Percentiles rank a stretch among this genome's conserved stretches.
Evolutionary conservation across 2,797 vertebrate genomes (phyloP).

Genomic region (Bovichtus variegatus): DNA sequence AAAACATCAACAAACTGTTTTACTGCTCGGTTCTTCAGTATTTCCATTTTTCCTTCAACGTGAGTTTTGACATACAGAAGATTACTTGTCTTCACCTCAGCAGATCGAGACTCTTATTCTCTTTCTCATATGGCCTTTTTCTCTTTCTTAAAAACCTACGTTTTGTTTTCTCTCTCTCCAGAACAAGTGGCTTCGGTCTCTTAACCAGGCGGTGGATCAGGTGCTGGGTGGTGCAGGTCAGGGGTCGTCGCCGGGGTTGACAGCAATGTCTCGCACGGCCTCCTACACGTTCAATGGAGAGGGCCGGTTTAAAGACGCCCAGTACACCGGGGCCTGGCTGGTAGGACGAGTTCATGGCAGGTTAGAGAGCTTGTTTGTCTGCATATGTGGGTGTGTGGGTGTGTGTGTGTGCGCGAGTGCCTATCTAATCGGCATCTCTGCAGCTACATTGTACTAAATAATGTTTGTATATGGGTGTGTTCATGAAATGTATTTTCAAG

Average conservation of each 20-base stretch:
- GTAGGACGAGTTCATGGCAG: slow-evolving; percentile 93
- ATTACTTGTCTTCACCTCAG: neutral
- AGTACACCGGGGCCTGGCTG: slow-evolving; percentile 93
- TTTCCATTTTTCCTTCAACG: neutral
- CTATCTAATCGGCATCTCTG: neutral
- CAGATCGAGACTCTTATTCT: neutral
- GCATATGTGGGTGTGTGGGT: neutral
- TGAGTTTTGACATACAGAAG: neutral
- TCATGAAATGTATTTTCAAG: neutral
- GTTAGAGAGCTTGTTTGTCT: slow-evolving; percentile 76
- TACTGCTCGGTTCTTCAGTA: neutral
- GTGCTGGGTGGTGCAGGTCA: slow-evolving; percentile 84
- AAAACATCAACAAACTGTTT: neutral
- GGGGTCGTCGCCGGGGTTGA: slow-evolving; percentile 83
- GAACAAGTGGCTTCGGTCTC: slow-evolving; percentile 94
- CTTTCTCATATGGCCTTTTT: no score
- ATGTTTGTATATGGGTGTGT: slow-evolving; percentile 4
- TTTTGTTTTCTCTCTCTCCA: slow-evolving; percentile 58
- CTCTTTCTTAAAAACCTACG: neutral
- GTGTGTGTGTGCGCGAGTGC: no score
- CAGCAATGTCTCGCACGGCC: slow-evolving; percentile 91
- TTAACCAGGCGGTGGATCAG: slow-evolving; percentile 95
- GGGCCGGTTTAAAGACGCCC: slow-evolving; percentile 92
- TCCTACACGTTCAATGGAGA: slow-evolving; percentile 93
- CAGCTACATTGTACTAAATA: neutral